Evolutionary conservation across 2,113 vertebrate genomes (phyloP).

Genomic region (Tyto alba): DNA sequence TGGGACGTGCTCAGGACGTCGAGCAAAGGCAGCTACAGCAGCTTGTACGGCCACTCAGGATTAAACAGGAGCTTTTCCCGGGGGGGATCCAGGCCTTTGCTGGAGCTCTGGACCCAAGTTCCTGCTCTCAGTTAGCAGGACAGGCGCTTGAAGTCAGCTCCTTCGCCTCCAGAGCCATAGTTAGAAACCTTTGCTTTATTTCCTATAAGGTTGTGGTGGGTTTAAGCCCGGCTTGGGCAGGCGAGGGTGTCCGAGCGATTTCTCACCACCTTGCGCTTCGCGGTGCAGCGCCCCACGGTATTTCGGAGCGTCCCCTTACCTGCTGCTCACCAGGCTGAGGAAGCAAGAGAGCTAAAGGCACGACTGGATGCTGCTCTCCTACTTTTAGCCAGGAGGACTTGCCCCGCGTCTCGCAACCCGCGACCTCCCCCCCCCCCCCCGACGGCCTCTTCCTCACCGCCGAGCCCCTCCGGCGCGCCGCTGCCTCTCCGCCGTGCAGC

Average conservation of each 20-base stretch:
- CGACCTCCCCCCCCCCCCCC: too few species aligned
- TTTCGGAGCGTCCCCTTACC: slow-evolving; percentile 20
- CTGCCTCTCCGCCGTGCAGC: too few species aligned
- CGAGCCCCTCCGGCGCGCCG: neutral
- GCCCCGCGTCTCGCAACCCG: too few species aligned
- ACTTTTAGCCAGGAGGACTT: neutral
- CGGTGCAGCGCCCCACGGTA: neutral
- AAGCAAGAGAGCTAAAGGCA: neutral
- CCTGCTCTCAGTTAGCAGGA: neutral
- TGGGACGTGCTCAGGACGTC: fast-evolving
- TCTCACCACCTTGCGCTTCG: neutral
- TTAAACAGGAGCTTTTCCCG: neutral
- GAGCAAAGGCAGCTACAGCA: neutral
- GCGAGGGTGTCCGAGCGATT: too few species aligned
- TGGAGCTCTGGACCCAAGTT: neutral
- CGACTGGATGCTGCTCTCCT: fast-evolving
- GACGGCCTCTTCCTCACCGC: fast-evolving
- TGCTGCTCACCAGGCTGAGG: slow-evolving; percentile 48
- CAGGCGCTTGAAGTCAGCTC: neutral
- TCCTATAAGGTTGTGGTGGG: fast-evolving
- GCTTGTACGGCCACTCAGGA: fast-evolving
- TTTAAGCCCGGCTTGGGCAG: neutral
- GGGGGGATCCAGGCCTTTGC: neutral
- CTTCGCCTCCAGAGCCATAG: neutral
- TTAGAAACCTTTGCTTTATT: neutral